These are phyloP conservation scores for Trichonephila clavipes DNA, from an alignment of 1,140 invertebrate species.

Conservation along the genomic window DNA sequence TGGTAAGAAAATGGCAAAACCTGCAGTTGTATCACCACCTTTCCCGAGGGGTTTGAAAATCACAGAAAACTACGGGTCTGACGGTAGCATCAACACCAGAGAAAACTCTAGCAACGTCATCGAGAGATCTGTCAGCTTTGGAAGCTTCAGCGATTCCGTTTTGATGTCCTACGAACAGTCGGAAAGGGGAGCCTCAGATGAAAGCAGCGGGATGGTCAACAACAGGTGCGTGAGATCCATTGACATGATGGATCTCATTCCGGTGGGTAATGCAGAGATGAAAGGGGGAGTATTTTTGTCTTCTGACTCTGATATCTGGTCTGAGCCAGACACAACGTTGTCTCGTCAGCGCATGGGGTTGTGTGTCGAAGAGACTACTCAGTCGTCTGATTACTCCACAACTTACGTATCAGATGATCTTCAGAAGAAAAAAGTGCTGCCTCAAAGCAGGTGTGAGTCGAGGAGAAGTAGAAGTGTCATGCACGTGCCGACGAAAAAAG, in stretches of 20 bases:
- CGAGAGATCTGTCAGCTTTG: conserved; percentile 67
- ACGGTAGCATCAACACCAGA: conserved; percentile 67
- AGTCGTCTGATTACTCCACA: conserved; percentile 65
- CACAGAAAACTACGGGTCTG: conserved; percentile 66
- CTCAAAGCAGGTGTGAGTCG: conserved; percentile 63
- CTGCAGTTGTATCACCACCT: conserved; percentile 37
- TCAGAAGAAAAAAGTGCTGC: neutral
- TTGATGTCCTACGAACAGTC: conserved; percentile 75
- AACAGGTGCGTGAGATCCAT: conserved; percentile 66
- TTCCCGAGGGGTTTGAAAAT: conserved; percentile 62
- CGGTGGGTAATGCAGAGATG: neutral
- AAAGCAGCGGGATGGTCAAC: conserved; percentile 67
- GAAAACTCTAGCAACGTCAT: conserved; percentile 60
- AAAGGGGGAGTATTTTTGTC: conserved; percentile 43
- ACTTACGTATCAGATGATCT: conserved; percentile 60
- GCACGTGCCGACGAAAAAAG: conserved; percentile 64
- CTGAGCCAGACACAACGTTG: conserved; percentile 67
- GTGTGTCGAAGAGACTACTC: conserved; percentile 35
- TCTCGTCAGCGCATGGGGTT: conserved; percentile 66
- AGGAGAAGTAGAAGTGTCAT: conserved; percentile 51
- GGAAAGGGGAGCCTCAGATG: conserved; percentile 49
- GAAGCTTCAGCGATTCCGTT: conserved; percentile 72
- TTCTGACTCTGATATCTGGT: conserved; percentile 74
- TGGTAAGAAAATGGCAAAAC: conserved; percentile 1
- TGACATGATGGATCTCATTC: conserved; percentile 75